Conservation (phyloP, 2,113 vertebrate genomes). For the Phaethornis superciliosus region DNA sequence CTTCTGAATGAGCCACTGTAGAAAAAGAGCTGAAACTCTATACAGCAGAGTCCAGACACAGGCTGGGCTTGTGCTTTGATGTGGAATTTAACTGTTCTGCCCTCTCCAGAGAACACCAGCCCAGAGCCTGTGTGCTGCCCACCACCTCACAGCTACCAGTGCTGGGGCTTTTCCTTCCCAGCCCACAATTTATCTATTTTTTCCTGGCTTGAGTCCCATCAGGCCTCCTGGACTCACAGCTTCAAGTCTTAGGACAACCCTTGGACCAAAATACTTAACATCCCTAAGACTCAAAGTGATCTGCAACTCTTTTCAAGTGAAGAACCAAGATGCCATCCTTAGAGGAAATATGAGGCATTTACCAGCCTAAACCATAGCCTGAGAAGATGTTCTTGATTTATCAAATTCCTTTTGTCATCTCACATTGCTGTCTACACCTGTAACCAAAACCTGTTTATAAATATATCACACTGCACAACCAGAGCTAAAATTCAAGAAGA, state of each 20-base stretch:
- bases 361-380: neutral
- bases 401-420: neutral
- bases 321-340: neutral
- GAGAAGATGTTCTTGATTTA: neutral
- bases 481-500: neutral
- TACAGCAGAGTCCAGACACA: neutral
- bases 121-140: neutral
- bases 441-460: neutral
- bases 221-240: neutral
- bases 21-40: neutral
- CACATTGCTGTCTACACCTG: fast-evolving
- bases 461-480: fast-evolving
- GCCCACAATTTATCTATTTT: neutral
- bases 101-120: neutral
- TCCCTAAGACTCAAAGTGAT: neutral
- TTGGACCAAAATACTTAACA: neutral
- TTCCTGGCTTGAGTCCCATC: neutral
- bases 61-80: neutral
- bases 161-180: neutral
- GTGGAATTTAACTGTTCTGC: neutral
- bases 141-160: neutral
- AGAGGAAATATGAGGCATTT: neutral
- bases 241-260: neutral
- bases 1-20: neutral
- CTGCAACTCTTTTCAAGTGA: neutral